Evolutionary conservation across 1,140 invertebrate genomes (phyloP).

Genomic region (Leptopilina boulardi): DNA sequence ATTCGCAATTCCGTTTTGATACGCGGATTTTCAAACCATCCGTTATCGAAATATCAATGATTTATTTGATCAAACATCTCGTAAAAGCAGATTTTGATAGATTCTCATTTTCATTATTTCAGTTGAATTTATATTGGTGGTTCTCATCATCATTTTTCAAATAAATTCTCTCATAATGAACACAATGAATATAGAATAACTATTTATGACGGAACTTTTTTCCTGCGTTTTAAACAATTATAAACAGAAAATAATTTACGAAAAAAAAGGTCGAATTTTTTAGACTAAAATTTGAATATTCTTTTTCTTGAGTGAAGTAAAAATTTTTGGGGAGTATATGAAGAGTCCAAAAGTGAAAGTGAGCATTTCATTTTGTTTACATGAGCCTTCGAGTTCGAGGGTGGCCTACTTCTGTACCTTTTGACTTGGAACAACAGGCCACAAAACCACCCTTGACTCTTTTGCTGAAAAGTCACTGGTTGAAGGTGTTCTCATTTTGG

Average conservation of each 20-base stretch:
- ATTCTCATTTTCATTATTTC: constrained; percentile 3
- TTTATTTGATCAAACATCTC: constrained; percentile 35
- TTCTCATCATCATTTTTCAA: not conserved
- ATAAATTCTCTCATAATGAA: not conserved
- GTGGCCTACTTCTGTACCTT: constrained; percentile 12
- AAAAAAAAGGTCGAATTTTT: not conserved
- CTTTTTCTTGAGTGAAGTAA: not conserved
- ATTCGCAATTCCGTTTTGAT: constrained; percentile 17
- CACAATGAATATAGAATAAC: no score
- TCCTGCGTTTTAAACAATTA: no score
- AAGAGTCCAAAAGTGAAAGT: not conserved
- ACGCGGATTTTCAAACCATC: not conserved
- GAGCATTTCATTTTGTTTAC: constrained; percentile 17
- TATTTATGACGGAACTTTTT: no score
- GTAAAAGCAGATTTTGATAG: constrained; percentile 23
- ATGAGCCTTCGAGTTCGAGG: not conserved
- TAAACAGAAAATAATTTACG: no score
- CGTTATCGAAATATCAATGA: constrained; percentile 45
- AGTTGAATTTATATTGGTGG: not conserved
- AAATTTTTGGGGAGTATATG: not conserved
- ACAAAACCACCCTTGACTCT: constrained; percentile 21
- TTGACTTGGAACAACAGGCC: constrained; percentile 21
- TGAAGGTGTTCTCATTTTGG: constrained; percentile 20
- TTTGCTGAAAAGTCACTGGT: not conserved
- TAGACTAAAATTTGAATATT: not conserved